Evolutionary conservation across 2,888 invertebrate genomes (phyloP).

Genomic region (Ichneumoninae sp.): DNA sequence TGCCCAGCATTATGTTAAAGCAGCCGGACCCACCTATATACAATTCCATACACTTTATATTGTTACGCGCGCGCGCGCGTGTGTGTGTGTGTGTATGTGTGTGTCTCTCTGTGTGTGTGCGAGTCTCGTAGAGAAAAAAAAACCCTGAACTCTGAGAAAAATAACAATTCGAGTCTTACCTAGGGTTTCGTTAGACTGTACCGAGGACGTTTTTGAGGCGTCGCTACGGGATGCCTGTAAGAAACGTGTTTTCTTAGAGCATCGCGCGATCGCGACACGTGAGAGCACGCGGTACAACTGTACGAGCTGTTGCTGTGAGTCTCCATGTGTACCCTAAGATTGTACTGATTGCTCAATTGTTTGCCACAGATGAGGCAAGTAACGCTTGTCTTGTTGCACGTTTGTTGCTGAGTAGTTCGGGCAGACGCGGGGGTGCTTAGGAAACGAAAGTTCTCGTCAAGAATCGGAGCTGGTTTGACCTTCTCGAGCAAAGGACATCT

Average conservation of each 20-base stretch:
- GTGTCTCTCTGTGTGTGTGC: background rate
- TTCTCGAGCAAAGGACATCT: slow-evolving; percentile 77
- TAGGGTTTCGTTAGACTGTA: slow-evolving; percentile 79
- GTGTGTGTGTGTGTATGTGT: background rate
- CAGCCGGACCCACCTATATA: slow-evolving; percentile 38
- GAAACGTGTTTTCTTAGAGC: slow-evolving; percentile 95
- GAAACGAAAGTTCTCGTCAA: slow-evolving; percentile 66
- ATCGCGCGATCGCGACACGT: slow-evolving; percentile 94
- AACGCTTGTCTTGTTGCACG: slow-evolving; percentile 85
- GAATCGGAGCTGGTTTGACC: slow-evolving; percentile 75
- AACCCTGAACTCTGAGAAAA: slow-evolving; percentile 48
- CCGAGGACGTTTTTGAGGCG: slow-evolving; percentile 83
- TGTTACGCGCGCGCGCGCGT: background rate
- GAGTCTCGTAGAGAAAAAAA: slow-evolving; percentile 26
- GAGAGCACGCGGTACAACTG: slow-evolving; percentile 94
- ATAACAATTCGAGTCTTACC: slow-evolving; percentile 42
- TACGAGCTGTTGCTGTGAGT: slow-evolving; percentile 95
- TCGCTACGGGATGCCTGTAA: slow-evolving; percentile 90
- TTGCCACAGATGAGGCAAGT: slow-evolving; percentile 94
- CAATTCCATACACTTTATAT: slow-evolving; percentile 23
- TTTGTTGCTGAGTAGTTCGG: slow-evolving; percentile 56
- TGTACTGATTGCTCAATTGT: slow-evolving; percentile 95
- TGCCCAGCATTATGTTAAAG: background rate
- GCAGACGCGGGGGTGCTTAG: slow-evolving; percentile 36
- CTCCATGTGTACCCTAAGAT: slow-evolving; percentile 95